Evolutionary conservation across 2,113 vertebrate genomes (phyloP), one percentile per base, ranked within the genome.

Genomic region (Camarhynchus parvulus): DNA sequence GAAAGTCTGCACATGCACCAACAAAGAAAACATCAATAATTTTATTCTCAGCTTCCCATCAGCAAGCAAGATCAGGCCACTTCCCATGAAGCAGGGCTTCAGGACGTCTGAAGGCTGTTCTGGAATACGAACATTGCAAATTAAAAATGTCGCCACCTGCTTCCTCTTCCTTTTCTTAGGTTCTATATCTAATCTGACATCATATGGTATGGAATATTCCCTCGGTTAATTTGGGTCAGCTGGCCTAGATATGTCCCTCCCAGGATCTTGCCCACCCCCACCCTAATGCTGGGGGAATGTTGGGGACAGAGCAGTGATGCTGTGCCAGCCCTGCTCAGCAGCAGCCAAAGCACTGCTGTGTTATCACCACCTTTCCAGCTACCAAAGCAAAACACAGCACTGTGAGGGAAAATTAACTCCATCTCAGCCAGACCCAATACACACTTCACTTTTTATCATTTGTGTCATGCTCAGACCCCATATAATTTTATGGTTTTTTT

Each of bases 141-240:
- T 31, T 1, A 31, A 21, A 31, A 41, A 41, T 19, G 11, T 20
- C 3, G 1, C 11, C n/a, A 55, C 30, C 20, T 0, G 0, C 44
- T 75, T 75, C 20, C 24, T 68, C 35, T 31, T 37, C 24, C 20
- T 68, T 47, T 82, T n/a, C 30, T n/a, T 61, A 35, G 46, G 4
- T 75, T 75, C 31, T 35, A 13, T 21, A 41, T 61, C 39, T 41
- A 13, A 53, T 30, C 39, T 16, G 41, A 35, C 0, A 0, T 21
- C 39, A n/a, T 25, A 31, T 7, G 14, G 13, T 53, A 39, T 41
- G 24, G 28, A 67, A 53, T 55, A 55, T 61, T n/a, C 14, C 14
- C 16, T 46, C 41, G 30, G 24, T 41, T 55, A 62, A 30, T 31
- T 47, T 41, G 21, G 39, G 41, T 27, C 30, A 76, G n/a, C 5